Evolutionary conservation across 2,797 vertebrate genomes (phyloP), one percentile per base, ranked within the genome.

Genomic region (Hydrolagus colliei): DNA sequence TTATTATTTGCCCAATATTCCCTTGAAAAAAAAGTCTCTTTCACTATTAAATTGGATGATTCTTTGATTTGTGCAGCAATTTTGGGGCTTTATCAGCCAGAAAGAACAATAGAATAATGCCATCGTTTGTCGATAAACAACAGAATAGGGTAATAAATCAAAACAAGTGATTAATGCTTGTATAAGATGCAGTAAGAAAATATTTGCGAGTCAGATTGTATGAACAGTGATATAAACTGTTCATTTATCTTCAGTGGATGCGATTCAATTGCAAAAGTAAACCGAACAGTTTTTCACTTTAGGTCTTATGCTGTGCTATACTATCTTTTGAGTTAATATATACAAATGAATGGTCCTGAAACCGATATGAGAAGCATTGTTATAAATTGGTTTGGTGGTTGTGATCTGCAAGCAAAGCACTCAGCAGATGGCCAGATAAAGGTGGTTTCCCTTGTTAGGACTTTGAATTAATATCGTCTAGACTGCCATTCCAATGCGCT

Each of bases 21-120:
- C 18, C 65, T 52, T 13, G 32, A 4, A 27, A 9, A 4, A 11
- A 52, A 2, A 41, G 41, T 12, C 32, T 52, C 79, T 67, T 41
- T 41, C 11, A 52, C 79, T 84, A 9, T 20, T 41, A 84, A 71
- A 9, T 16, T 71, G 63, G 79, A 52, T 84, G 65, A 84, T n/a
- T 84, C n/a, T 32, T 84, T 68, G 63, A 84, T 41, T 84, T 84
- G 79, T 68, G 79, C 0, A 1, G 41, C 7, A 20, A 76, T 76
- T 76, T 11, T 4, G 9, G 74, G 74, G 22, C 68, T 67, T 82
- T 68, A 82, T 80, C 79, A 82, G 27, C 79, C 65, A 52, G 32
- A 52, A 84, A 84, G 65, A 77, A 61, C 4, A 61, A 59, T 77
- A 61, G 41, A 84, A 82, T 80, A 8, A 68, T 84, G 71, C 41